These are phyloP conservation scores for Drosophila subquinaria DNA, from an alignment of 2,888 invertebrate species.

Conservation along the genomic window DNA sequence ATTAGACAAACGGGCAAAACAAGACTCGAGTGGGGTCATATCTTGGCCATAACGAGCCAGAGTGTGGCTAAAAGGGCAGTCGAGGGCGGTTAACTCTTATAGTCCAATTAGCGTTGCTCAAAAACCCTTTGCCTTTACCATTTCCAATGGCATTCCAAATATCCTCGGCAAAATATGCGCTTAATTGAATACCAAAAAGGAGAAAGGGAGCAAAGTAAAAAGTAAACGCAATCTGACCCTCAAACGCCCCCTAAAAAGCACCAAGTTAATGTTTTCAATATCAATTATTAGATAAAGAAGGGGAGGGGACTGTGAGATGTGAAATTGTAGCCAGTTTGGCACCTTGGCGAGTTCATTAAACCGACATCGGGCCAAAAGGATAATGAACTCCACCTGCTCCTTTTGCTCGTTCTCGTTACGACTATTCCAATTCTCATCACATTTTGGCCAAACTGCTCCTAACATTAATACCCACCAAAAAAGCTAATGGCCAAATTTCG, in stretches of 20 bases:
- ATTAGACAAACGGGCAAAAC: slow-evolving; percentile 62
- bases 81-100: slow-evolving; percentile 23
- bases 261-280: slow-evolving; percentile 69
- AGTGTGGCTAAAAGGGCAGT: background rate
- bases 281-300: slow-evolving; percentile 63
- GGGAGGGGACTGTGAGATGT: slow-evolving; percentile 28
- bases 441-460: slow-evolving; percentile 35
- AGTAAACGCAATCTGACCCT: slow-evolving; percentile 34
- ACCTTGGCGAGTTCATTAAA: slow-evolving; percentile 76
- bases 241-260: slow-evolving; percentile 35
- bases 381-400: slow-evolving; percentile 64
- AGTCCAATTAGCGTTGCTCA: slow-evolving; percentile 62
- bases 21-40: slow-evolving; percentile 14
- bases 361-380: slow-evolving; percentile 56
- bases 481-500: slow-evolving; percentile 37
- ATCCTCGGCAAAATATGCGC: slow-evolving; percentile 68
- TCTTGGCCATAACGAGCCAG: slow-evolving; percentile 6
- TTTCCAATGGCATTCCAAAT: slow-evolving; percentile 45
- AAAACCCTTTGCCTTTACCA: slow-evolving; percentile 20
- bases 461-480: slow-evolving; percentile 32
- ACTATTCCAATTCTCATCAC: slow-evolving; percentile 66
- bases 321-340: slow-evolving; percentile 60
- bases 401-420: slow-evolving; percentile 61
- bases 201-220: background rate
- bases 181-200: slow-evolving; percentile 64